Conservation (phyloP, 2,113 vertebrate species). For the Ctenomys sociabilis region DNA sequence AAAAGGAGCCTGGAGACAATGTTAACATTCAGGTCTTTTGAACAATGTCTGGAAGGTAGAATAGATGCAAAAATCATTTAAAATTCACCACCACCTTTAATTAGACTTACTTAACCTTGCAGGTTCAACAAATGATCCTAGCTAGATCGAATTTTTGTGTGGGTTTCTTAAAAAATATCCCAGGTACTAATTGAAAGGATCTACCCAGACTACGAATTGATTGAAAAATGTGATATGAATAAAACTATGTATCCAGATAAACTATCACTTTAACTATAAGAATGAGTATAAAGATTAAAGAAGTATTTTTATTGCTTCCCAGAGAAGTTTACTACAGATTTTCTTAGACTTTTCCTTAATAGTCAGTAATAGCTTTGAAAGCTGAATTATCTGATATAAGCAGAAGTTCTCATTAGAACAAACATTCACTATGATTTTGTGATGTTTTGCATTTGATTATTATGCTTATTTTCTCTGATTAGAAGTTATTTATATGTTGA, state of each 20-base stretch:
- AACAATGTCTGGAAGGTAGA: conserved; percentile 68
- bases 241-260: conserved; percentile 4
- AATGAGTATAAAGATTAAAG: conserved; percentile 38
- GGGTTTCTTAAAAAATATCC: conserved; percentile 48
- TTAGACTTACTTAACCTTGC: conserved; percentile 73
- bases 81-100: conserved; percentile 73
- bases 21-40: conserved; percentile 67
- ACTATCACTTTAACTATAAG: conserved; percentile 26
- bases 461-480: conserved; percentile 71
- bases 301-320: background rate
- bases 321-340: conserved; percentile 59
- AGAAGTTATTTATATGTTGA: conserved; percentile 65
- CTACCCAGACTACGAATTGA: conserved; percentile 37
- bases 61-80: conserved; percentile 56
- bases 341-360: conserved; percentile 64
- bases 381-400: conserved; percentile 74
- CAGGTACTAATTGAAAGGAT: conserved; percentile 60
- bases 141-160: conserved; percentile 68
- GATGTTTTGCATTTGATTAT: conserved; percentile 73
- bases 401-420: conserved; percentile 73
- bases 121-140: conserved; percentile 68
- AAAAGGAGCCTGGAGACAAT: conserved; percentile 58
- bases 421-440: conserved; percentile 51
- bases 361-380: conserved; percentile 68
- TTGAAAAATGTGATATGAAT: conserved; percentile 31